Percentiles rank a stretch among this genome's conserved stretches.
These are phyloP conservation scores for Lucilia cuprina DNA, from an alignment of 1,140 invertebrate species.

Conservation along the genomic window DNA sequence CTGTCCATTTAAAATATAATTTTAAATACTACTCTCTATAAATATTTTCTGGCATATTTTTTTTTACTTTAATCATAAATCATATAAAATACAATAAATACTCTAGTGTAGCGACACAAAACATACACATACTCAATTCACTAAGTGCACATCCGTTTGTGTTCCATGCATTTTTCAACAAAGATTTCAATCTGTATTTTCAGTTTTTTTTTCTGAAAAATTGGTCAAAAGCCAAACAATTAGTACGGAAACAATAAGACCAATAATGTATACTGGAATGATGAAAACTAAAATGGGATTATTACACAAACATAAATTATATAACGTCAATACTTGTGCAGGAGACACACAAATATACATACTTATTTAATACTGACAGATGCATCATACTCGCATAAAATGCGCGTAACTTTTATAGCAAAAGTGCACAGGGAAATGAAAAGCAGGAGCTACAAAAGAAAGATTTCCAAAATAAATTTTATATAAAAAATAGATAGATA, in stretches of 20 bases:
- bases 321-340: constrained; percentile 19
- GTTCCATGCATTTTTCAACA: not conserved
- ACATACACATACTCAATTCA: constrained; percentile 11
- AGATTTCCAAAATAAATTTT: too few species aligned
- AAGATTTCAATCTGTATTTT: constrained; percentile 3
- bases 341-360: not conserved
- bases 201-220: constrained; percentile 28
- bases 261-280: constrained; percentile 51
- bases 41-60: too few species aligned
- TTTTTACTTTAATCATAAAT: not conserved
- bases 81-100: not conserved
- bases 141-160: constrained; percentile 9
- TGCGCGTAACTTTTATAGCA: not conserved
- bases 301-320: constrained; percentile 58
- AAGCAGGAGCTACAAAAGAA: too few species aligned
- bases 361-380: not conserved
- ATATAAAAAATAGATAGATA: too few species aligned
- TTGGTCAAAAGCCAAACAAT: constrained; percentile 55
- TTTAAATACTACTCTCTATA: too few species aligned
- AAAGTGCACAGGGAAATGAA: not conserved
- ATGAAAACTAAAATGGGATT: constrained; percentile 59
- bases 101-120: not conserved
- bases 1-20: too few species aligned
- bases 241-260: constrained; percentile 61
- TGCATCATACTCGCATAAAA: not conserved